phyloP scores from a whole-genome alignment of 2,797 vertebrate species.

The Emys orbicularis region DNA sequence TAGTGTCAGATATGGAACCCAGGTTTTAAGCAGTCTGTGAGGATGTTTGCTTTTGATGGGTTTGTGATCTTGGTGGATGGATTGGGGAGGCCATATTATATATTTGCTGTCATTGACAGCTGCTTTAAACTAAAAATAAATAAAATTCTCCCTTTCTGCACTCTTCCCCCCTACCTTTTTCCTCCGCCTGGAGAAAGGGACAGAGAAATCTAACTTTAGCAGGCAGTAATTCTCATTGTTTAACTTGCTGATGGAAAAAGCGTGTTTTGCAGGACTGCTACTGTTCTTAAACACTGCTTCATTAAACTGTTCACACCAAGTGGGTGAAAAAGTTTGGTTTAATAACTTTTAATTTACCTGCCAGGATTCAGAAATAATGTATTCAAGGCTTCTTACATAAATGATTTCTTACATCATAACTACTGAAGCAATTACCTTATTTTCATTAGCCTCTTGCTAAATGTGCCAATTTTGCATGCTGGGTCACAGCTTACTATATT shows the following conservation, averaged over 20 bases:
- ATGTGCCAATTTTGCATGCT: background rate
- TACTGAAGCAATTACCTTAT: background rate
- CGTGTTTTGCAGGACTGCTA: conserved; percentile 28
- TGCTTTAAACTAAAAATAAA: conserved; percentile 51
- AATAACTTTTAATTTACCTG: background rate
- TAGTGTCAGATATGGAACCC: conserved; percentile 47
- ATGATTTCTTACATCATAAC: background rate
- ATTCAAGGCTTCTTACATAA: background rate
- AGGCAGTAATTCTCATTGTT: background rate
- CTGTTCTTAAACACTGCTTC: background rate
- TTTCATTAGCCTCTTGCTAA: background rate
- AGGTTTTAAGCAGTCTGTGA: background rate
- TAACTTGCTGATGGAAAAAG: background rate
- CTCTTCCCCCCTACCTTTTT: background rate
- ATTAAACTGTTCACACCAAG: background rate
- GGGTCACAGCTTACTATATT: background rate
- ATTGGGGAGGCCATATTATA: conserved; percentile 73
- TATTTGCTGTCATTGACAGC: conserved; percentile 80
- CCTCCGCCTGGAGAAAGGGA: conserved; percentile 36
- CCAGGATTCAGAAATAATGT: background rate
- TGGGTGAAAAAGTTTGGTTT: background rate
- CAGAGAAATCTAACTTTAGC: background rate
- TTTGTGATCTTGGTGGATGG: conserved; percentile 56
- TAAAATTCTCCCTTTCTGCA: conserved; percentile 30
- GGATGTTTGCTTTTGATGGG: conserved; percentile 58